Evolutionary conservation across 2,888 invertebrate genomes (phyloP), one percentile per base, ranked within the genome.

Genomic region (Rotaria macrura): DNA sequence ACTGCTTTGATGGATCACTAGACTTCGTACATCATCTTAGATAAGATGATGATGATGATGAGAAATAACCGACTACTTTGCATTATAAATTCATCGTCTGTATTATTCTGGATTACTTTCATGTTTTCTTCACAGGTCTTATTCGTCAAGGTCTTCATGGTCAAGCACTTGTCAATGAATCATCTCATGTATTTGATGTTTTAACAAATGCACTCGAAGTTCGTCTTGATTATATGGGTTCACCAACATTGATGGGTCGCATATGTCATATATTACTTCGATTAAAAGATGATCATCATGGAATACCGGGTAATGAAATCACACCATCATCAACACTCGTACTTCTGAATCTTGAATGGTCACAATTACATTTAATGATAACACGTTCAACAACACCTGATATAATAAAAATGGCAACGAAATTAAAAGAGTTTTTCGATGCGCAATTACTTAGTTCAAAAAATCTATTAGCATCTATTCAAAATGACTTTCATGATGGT

Each of bases 371-470:
- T 92, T 93, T 98, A 89, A 94, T 99, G 93, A 97, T 99, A 90
- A 96, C 95, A 10, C 95, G 96, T 91, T 96, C 96, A 84, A 99
- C 98, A 2, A 97, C 97, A 0, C 96, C 96, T 0, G 98, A 99
- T 92, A 92, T 99, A 87, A 92, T 97, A 84, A 98, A 97, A 92
- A 97, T 99, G 95, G 96, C 95, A 90, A 94, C 95, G 88, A 97
- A 97, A 90, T 92, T 99, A 55, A 96, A 96, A 89, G 96, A 97
- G 91, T 99, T 99, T 92, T 97, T 99, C 92, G 94, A 95, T 87
- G 97, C 97, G 91, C 97, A 98, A 92, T 96, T 97, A 90, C 96
- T 96, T 90, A 96, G 95, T 88, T 95, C 96, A 90, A 96, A 95
- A 90, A 95, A 25, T 92, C 95, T 83, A 40, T 79, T 85, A 12